Conservation (phyloP, 2,797 vertebrate species). For the Poeciliopsis presidionis region DNA sequence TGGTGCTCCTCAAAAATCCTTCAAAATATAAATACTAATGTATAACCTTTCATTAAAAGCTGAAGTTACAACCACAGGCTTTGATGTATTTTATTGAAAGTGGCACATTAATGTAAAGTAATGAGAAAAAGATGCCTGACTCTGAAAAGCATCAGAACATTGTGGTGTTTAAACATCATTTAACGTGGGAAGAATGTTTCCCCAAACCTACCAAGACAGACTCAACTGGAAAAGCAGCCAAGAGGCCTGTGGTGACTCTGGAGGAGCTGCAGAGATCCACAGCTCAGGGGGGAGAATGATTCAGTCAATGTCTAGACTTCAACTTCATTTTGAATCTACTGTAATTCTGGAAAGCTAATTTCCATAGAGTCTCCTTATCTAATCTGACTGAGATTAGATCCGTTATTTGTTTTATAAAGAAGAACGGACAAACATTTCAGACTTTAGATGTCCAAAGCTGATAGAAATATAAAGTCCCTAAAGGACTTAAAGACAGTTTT, state of each 20-base stretch:
- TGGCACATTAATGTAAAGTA: background rate
- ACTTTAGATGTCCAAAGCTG: background rate
- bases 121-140: background rate
- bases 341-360: background rate
- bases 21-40: background rate
- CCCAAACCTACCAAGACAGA: background rate
- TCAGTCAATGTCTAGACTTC: background rate
- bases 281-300: background rate
- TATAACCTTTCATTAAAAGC: background rate
- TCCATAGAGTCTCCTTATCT: background rate
- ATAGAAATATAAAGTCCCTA: background rate
- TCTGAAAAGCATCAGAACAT: background rate
- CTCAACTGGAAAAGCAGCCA: background rate
- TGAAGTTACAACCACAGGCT: background rate
- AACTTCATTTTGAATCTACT: background rate
- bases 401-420: background rate
- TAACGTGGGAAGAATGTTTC: background rate
- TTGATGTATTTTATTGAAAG: background rate
- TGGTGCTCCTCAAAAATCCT: background rate
- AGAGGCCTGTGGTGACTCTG: background rate
- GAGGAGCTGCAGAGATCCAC: background rate
- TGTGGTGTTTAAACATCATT: background rate
- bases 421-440: background rate
- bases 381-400: background rate
- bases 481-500: background rate